Conservation (phyloP, 2,113 vertebrate species). For the Tupaia chinensis region DNA sequence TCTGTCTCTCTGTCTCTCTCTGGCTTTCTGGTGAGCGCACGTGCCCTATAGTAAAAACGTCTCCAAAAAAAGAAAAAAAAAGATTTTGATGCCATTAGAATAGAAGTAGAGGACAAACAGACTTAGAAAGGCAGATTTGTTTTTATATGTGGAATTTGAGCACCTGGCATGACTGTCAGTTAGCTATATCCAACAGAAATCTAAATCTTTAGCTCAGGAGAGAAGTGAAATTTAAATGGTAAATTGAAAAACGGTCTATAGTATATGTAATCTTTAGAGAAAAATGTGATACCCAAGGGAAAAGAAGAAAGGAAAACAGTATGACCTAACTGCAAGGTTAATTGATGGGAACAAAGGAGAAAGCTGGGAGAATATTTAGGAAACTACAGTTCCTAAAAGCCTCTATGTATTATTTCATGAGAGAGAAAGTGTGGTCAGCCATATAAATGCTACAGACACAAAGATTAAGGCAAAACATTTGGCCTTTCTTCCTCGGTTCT, state of each 20-base stretch:
- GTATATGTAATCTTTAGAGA: neutral
- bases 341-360: neutral
- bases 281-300: neutral
- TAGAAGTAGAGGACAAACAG: neutral
- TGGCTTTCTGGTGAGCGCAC: too few relatives aligned
- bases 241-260: neutral
- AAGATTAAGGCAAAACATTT: neutral
- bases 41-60: too few relatives aligned
- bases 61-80: too few relatives aligned
- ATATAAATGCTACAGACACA: neutral
- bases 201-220: neutral
- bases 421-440: neutral
- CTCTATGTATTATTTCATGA: neutral
- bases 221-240: slow-evolving; percentile 15
- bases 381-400: neutral
- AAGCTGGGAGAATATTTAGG: neutral
- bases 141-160: slow-evolving; percentile 34
- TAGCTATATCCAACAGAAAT: neutral
- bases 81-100: neutral
- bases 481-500: neutral
- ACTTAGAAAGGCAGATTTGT: neutral
- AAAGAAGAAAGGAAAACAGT: neutral
- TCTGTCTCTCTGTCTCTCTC: too few relatives aligned
- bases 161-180: neutral
- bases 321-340: neutral